Base-by-base conservation (phyloP, 2,113 vertebrate species). In the Hipposideros armiger region DNA sequence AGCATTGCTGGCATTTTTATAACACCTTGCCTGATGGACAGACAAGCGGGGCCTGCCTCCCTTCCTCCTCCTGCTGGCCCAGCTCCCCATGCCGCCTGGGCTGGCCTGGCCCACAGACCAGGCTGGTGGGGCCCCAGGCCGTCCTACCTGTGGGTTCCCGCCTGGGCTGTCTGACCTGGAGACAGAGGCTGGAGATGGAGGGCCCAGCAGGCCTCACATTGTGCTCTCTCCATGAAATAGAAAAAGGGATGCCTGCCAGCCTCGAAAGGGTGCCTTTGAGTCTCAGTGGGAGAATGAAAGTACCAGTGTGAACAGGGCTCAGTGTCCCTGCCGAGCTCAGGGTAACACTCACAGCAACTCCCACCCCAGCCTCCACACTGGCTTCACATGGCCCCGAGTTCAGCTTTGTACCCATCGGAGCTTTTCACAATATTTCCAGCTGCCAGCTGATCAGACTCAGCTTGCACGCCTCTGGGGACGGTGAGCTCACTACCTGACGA, bases 291-390 rank as follows among this genome's bases (percentile, higher is more conserved):
- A 17, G 36, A 45, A 9, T 0, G 60, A 7, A n/a, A 3, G 24
- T 1, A 0, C 20, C 4, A 0, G 0, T 1, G 72, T 3, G 28
- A 1, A 3, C 7, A 0, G 28, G 20, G 14, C 76, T 3, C 47
- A 6, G 40, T 11, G 8, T 30, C 4, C 60, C 47, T 0, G 1
- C 4, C 0, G 11, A 17, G 52, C 52, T 19, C 36, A 3, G 22
- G 19, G 64, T 11, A 11, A 1, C 42, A 16, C 22, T 11, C 11
- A 9, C 26, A 10, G 28, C 4, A 32, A 10, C 28, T 17, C 28
- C 56, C 30, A 7, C 54, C n/a, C n/a, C 17, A 15, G n/a, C 45
- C 73, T 5, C 15, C 5, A n/a, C 36, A 30, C 54, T 1, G 17
- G 6, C 32, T 20, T 67, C 5, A 1, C 8, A 0, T 1, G 62